Evolutionary conservation across 2,888 invertebrate genomes (phyloP), one percentile per base, ranked within the genome.

Genomic region (Cecidostiba fungosa): DNA sequence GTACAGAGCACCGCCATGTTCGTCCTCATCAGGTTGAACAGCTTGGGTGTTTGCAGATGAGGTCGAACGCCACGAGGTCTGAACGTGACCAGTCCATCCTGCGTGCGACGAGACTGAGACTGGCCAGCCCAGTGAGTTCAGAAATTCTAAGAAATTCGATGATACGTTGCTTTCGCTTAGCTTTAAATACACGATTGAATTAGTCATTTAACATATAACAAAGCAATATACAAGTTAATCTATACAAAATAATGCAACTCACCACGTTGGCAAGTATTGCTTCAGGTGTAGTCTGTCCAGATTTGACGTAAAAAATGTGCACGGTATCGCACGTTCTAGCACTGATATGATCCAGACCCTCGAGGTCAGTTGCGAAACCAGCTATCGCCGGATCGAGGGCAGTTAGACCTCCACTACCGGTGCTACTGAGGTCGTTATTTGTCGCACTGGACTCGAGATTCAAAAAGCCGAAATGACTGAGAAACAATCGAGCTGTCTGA

Each of bases 381-480:
- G 95, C 92, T 77, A 95, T 94, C 0, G 95, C 94, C 69, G 95
- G 95, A 93, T 98, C 97, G 86, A 98, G 94, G 14, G 97, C 96
- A 16, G 95, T 95, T 77, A 98, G 94, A 0, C 96, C 95, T 23
- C 95, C 95, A 26, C 87, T 89, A 32, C 89, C 88, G 62, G 90
- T 89, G 0, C 91, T 91, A 0, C 91, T 90, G 29, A 90, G 87
- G 23, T 91, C 91, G 16, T 90, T 90, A 82, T 94, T 26, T 23
- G n/a, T 94, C 59, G 94, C 91, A 47, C 83, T 76, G 10, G 94
- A 94, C 47, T 93, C 93, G 70, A 93, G 89, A 88, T 92, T 93
- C 26, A 99, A 94, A 90, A 99, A 97, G 0, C 99, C 99, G 93
- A 99, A 98, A 93, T 99, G 98, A 3, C 99, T 98, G 26, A 99